Conservation (phyloP, 2,113 vertebrate species). For the Mormyrus lacerda region DNA sequence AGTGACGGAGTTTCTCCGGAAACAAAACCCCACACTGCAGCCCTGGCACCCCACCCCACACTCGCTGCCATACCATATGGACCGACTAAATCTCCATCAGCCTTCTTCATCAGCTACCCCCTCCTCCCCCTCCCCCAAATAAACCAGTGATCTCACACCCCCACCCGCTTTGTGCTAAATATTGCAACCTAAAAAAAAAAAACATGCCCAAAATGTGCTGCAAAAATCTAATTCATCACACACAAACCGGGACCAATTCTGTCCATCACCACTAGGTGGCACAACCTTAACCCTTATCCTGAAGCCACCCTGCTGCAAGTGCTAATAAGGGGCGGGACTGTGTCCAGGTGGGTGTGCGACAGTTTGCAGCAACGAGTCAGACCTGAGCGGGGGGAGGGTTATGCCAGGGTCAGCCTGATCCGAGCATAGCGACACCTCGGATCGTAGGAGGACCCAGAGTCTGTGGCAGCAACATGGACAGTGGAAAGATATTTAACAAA, state of each 20-base stretch:
- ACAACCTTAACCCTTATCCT: not conserved
- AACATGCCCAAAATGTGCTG: not conserved
- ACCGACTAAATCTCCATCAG: slow-evolving; percentile 17
- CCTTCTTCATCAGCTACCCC: not conserved
- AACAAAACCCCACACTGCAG: slow-evolving; percentile 15
- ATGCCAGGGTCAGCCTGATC: not conserved
- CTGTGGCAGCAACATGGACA: not conserved
- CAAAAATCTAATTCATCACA: not conserved
- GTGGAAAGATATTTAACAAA: not conserved
- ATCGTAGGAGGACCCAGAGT: not conserved
- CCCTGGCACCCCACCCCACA: not conserved
- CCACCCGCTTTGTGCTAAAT: not conserved
- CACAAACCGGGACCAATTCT: not conserved
- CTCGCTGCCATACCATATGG: slow-evolving; percentile 21
- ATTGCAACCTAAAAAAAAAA: not conserved
- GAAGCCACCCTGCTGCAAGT: not conserved
- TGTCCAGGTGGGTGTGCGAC: not conserved
- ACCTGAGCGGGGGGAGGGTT: not conserved
- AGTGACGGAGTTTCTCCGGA: slow-evolving; percentile 16
- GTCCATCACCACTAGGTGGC: not conserved
- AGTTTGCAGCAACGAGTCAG: not conserved
- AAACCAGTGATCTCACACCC: not conserved
- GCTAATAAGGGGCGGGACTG: not conserved
- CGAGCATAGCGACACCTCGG: not conserved
- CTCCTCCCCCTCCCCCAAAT: not conserved